These are phyloP conservation scores for Apodemus agrarius DNA, from an alignment of 2,797 vertebrate species.

Conservation along the genomic window DNA sequence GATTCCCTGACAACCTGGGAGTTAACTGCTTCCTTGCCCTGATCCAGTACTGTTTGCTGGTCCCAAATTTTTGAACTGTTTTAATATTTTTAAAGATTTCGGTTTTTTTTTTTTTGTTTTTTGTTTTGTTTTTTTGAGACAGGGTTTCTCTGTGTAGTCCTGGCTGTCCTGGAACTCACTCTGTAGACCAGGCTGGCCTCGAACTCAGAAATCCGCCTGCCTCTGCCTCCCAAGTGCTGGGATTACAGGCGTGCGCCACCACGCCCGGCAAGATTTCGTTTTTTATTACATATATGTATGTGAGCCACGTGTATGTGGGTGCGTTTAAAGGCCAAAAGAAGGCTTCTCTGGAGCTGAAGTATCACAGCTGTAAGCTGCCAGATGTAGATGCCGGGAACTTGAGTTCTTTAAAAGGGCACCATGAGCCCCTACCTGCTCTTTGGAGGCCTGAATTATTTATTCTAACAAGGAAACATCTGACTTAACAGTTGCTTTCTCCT, in stretches of 20 bases:
- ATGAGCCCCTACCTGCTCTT: neutral
- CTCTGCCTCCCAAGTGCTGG: too few species aligned
- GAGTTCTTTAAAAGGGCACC: neutral
- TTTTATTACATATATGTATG: neutral
- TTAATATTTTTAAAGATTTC: neutral
- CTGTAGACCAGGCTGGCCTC: too few species aligned
- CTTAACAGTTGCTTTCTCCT: neutral
- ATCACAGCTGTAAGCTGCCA: neutral
- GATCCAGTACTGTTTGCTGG: neutral
- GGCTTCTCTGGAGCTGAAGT: neutral
- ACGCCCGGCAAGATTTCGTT: too few species aligned
- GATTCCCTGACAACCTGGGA: neutral
- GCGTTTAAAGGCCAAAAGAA: neutral
- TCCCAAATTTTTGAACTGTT: neutral
- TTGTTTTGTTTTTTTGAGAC: too few species aligned
- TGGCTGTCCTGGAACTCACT: too few species aligned
- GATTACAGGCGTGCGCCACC: too few species aligned
- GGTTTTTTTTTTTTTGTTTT: too few species aligned
- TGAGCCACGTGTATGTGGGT: neutral
- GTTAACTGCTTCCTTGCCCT: neutral
- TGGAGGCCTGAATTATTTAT: neutral
- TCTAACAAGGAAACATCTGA: conserved; percentile 23
- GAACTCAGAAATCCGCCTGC: too few species aligned
- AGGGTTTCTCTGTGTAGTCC: too few species aligned
- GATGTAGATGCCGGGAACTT: neutral